Evolutionary conservation across 1,140 invertebrate species (phyloP), one percentile per base, ranked within the genome.

Genomic region (Thaumetopoea pityocampa): DNA sequence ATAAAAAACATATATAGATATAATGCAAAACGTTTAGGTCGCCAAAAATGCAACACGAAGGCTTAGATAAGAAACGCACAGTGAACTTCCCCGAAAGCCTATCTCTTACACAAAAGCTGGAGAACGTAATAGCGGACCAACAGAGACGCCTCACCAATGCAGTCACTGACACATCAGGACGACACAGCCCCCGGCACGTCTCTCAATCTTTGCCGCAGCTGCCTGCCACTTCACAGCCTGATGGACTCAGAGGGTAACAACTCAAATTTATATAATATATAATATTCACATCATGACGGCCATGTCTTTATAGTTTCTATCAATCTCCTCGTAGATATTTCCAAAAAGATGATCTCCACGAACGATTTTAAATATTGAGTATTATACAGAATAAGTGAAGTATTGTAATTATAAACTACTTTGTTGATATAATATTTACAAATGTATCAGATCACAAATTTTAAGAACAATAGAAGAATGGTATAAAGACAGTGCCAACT

Each of bases 91-190:
- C 72, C 0, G 62, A 65, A 11, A 73, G 62, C 26, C 42, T 73
- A n/a, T 69, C 68, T 1, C 47, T 72, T 14, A 68, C 65, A 2
- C 71, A 72, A 38, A 51, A 67, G 0, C 34, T 79, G 22, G 74
- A 76, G 52, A 79, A 76, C 41, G 51, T 76, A 30, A 76, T 79
- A 18, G 71, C 65, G 0, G 63, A 76, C 18, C 71, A 76, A 32
- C 67, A 73, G 44, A 45, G 58, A 7, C 46, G 65, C 1, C 45
- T 79, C 12, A 64, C 73, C 44, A 17, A 35, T 1, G 54, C 65
- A 0, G 49, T 66, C 7, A 61, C 71, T 3, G 69, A 79, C 44
- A 73, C 68, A 0, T 24, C 62, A 3, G 67, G 61, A 0, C 51
- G 59, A 0, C 47, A 16, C 4, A 54, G 29, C 1, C 51, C 69